Evolutionary conservation across 2,888 invertebrate genomes (phyloP).

Genomic region (Hofmannophila pseudospretella): DNA sequence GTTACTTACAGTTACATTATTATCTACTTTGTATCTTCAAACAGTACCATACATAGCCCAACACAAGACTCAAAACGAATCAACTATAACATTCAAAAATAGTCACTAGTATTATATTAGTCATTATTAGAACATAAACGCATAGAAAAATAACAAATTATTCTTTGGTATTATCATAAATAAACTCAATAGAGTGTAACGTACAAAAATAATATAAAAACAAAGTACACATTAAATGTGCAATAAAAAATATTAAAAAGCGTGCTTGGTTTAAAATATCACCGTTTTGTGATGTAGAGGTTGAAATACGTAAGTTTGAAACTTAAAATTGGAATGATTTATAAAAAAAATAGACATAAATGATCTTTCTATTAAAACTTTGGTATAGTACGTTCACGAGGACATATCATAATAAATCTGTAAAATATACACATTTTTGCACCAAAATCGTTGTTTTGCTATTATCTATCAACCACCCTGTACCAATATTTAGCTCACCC

Average conservation of each 20-base stretch:
- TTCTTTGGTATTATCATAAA: conserved; percentile 35
- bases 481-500: too few species aligned
- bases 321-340: background rate
- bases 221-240: conserved; percentile 35
- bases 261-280: conserved; percentile 1
- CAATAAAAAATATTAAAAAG: conserved; percentile 13
- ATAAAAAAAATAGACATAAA: background rate
- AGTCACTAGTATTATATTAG: too few species aligned
- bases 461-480: too few species aligned
- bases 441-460: too few species aligned
- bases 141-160: conserved; percentile 10
- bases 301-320: background rate
- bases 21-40: too few species aligned
- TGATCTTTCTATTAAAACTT: background rate
- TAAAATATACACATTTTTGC: too few species aligned
- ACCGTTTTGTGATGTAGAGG: background rate
- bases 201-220: conserved; percentile 19
- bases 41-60: too few species aligned
- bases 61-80: too few species aligned
- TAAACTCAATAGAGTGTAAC: conserved; percentile 18
- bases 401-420: too few species aligned
- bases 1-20: too few species aligned
- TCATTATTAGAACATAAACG: background rate
- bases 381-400: background rate
- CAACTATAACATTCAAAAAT: too few species aligned